These are phyloP conservation scores for Epizoanthus ramosus DNA, from an alignment of 92 coral and sea anemone genomes.

Conservation along the genomic window DNA sequence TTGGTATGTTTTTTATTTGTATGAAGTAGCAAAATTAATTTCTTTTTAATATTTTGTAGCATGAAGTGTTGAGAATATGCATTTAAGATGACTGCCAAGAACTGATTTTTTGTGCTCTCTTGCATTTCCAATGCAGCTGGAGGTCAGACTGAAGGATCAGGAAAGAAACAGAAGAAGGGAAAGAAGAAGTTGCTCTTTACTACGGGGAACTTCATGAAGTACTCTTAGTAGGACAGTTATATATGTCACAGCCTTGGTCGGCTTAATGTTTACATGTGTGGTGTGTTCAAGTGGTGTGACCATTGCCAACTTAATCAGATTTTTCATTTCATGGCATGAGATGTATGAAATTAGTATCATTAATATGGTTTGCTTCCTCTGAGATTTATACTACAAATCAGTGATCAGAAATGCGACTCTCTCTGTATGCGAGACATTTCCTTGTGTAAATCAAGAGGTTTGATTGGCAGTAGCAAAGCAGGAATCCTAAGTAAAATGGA, in stretches of 20 bases:
- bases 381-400: neutral
- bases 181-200: constrained; percentile 87
- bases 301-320: too few relatives aligned
- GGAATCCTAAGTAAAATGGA: too few relatives aligned
- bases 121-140: constrained; percentile 16
- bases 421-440: neutral
- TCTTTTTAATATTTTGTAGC: too few relatives aligned
- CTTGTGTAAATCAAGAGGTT: neutral
- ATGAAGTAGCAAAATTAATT: too few relatives aligned
- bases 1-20: too few relatives aligned
- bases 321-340: too few relatives aligned
- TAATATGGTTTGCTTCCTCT: neutral
- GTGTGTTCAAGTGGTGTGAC: too few relatives aligned
- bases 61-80: too few relatives aligned
- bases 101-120: neutral
- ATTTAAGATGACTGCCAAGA: too few relatives aligned
- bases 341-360: neutral
- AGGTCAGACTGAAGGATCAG: constrained; percentile 34
- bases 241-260: neutral
- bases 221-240: constrained; percentile 25
- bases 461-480: neutral
- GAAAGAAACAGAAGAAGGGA: constrained; percentile 72
- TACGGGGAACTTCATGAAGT: constrained; percentile 90
- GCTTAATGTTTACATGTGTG: neutral
- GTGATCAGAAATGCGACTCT: neutral